These are phyloP conservation scores for Cerastoderma edule DNA, from an alignment of 2,888 invertebrate genomes.

Conservation along the genomic window DNA sequence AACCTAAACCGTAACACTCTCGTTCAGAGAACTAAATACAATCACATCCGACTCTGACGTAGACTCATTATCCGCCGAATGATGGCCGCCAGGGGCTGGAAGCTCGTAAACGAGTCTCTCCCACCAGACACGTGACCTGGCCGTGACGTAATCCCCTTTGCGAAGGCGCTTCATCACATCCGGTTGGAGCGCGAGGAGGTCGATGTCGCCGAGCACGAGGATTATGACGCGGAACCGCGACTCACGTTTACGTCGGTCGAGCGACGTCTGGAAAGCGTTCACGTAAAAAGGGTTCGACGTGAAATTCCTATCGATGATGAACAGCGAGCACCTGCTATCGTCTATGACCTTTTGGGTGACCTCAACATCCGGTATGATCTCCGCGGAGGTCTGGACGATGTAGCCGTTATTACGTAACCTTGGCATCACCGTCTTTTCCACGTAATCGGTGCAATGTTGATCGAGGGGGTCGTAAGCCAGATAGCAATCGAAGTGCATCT, in stretches of 20 bases:
- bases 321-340: slow-evolving; percentile 61
- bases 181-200: slow-evolving; percentile 56
- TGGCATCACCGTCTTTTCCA: slow-evolving; percentile 49
- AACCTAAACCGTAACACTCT: background rate
- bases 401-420: slow-evolving; percentile 47
- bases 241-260: slow-evolving; percentile 31
- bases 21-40: slow-evolving; percentile 54
- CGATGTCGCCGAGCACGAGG: slow-evolving; percentile 61
- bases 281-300: slow-evolving; percentile 53
- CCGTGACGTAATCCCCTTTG: slow-evolving; percentile 65
- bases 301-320: slow-evolving; percentile 60
- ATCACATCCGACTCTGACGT: slow-evolving; percentile 59
- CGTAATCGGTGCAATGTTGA: slow-evolving; percentile 55
- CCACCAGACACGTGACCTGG: slow-evolving; percentile 64
- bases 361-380: slow-evolving; percentile 54
- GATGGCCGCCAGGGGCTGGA: slow-evolving; percentile 48
- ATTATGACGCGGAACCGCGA: slow-evolving; percentile 53
- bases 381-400: slow-evolving; percentile 39
- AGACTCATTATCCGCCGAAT: slow-evolving; percentile 37
- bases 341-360: slow-evolving; percentile 49
- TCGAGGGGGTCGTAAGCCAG: slow-evolving; percentile 60
- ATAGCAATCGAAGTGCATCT: slow-evolving; percentile 60
- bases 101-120: slow-evolving; percentile 63
- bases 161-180: slow-evolving; percentile 57
- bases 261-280: slow-evolving; percentile 48